Conservation (phyloP, 2,113 vertebrate species). For the Heteronetta atricapilla region DNA sequence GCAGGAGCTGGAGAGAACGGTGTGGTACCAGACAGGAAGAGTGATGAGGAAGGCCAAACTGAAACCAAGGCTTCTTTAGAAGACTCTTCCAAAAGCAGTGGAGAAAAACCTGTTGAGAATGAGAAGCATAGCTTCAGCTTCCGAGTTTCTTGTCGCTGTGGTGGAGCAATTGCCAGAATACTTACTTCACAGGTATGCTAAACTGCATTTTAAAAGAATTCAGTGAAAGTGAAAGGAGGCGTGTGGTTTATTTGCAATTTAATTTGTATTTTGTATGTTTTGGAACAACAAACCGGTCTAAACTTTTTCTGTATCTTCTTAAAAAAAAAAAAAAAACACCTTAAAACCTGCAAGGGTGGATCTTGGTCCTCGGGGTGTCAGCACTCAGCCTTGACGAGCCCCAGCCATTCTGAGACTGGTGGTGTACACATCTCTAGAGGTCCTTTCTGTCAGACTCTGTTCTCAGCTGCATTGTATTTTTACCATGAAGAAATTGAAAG, state of each 20-base stretch:
- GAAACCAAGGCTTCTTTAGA: not conserved
- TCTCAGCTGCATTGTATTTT: not conserved
- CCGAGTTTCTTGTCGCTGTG: constrained; percentile 90
- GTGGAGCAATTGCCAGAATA: constrained; percentile 79
- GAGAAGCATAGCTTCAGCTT: constrained; percentile 68
- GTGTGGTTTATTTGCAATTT: not conserved
- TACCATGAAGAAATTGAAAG: not conserved
- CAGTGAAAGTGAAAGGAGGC: not conserved
- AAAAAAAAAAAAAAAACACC: not conserved
- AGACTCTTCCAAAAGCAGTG: not conserved
- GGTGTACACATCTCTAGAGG: not conserved
- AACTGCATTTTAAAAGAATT: not conserved
- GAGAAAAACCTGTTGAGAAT: not conserved
- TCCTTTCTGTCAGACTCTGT: not conserved
- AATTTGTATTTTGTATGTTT: not conserved
- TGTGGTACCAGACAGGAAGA: not conserved
- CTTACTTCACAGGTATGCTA: constrained; percentile 82
- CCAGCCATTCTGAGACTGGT: not conserved
- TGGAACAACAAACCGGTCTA: not conserved
- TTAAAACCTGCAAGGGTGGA: not conserved
- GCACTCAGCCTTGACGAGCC: not conserved
- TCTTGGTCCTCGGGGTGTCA: not conserved
- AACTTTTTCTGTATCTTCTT: not conserved
- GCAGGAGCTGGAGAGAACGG: not conserved
- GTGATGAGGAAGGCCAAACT: not conserved